phyloP scores from a whole-genome alignment of 2,888 invertebrate species.

The Acleris cristana region DNA sequence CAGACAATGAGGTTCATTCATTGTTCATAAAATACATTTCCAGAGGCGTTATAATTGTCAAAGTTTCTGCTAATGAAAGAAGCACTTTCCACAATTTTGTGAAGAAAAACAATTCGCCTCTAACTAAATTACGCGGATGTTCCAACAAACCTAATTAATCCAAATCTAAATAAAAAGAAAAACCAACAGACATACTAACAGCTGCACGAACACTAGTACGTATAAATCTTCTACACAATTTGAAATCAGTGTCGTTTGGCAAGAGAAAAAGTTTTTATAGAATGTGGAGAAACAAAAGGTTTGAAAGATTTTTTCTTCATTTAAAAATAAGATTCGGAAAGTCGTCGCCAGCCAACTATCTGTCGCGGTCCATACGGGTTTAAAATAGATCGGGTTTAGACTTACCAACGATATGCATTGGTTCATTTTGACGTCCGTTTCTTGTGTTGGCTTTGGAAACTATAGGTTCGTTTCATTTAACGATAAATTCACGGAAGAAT shows the following conservation, averaged over 20 bases:
- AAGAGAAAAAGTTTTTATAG: conserved; percentile 45
- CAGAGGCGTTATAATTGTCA: background rate
- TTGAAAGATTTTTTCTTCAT: conserved; percentile 63
- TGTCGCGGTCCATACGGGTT: conserved; percentile 66
- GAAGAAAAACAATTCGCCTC: conserved; percentile 22
- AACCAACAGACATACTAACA: conserved; percentile 33
- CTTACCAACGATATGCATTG: conserved; percentile 60
- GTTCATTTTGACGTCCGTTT: conserved; percentile 48
- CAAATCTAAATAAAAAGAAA: conserved; percentile 24
- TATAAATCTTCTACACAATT: conserved; percentile 36
- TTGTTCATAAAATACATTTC: background rate
- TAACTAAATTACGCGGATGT: conserved; percentile 18
- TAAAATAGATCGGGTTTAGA: conserved; percentile 67
- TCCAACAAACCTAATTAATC: conserved; percentile 30
- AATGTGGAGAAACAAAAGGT: conserved; percentile 69
- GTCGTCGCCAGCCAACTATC: conserved; percentile 74
- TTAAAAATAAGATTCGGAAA: conserved; percentile 76
- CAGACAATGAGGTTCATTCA: background rate
- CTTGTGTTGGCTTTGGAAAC: background rate
- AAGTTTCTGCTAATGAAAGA: conserved; percentile 5
- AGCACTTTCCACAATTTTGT: background rate
- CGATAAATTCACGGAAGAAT: background rate
- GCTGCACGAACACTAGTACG: conserved; percentile 40
- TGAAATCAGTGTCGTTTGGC: conserved; percentile 47
- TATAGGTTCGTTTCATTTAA: background rate